phyloP scores from a whole-genome alignment of 2,888 invertebrate species.

The Pseudolycoriella hygida region DNA sequence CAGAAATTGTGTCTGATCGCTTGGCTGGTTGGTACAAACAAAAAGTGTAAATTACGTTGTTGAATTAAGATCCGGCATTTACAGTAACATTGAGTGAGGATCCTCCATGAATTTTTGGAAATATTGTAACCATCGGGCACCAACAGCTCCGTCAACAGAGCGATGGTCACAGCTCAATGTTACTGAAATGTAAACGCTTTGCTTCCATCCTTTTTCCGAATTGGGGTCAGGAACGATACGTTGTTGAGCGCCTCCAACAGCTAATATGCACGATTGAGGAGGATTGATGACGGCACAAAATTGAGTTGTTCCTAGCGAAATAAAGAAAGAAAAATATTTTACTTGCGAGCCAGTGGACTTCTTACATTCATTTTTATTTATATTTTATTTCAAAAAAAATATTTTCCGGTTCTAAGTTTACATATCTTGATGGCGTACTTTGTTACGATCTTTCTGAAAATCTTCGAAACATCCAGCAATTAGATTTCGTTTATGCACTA shows the following conservation, averaged over 20 bases:
- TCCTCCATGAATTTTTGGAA: slow-evolving; percentile 82
- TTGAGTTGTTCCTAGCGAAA: slow-evolving; percentile 50
- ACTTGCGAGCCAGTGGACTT: no score
- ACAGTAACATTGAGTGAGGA: slow-evolving; percentile 86
- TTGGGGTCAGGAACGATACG: slow-evolving; percentile 54
- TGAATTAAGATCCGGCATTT: slow-evolving; percentile 20
- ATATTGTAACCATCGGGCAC: slow-evolving; percentile 85
- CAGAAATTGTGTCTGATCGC: no score
- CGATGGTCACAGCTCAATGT: slow-evolving; percentile 95
- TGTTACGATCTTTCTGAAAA: no score
- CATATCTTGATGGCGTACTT: no score
- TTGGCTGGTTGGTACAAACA: no score
- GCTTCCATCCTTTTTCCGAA: slow-evolving; percentile 59
- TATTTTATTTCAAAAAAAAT: slow-evolving; percentile 3
- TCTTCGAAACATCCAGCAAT: no score
- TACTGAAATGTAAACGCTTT: slow-evolving; percentile 64
- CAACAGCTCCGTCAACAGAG: slow-evolving; percentile 95
- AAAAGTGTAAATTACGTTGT: no score
- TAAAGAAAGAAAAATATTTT: neutral
- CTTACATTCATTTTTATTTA: neutral
- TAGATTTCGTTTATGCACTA: no score
- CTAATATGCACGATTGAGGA: slow-evolving; percentile 86
- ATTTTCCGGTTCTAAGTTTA: no score
- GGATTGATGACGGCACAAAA: slow-evolving; percentile 94
- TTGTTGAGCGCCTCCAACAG: slow-evolving; percentile 67